A percentile compares a stretch with the other conserved stretches of the same genome.
phyloP scores from a whole-genome alignment of 2,113 vertebrate genomes.

The Alaudala cheleensis region DNA sequence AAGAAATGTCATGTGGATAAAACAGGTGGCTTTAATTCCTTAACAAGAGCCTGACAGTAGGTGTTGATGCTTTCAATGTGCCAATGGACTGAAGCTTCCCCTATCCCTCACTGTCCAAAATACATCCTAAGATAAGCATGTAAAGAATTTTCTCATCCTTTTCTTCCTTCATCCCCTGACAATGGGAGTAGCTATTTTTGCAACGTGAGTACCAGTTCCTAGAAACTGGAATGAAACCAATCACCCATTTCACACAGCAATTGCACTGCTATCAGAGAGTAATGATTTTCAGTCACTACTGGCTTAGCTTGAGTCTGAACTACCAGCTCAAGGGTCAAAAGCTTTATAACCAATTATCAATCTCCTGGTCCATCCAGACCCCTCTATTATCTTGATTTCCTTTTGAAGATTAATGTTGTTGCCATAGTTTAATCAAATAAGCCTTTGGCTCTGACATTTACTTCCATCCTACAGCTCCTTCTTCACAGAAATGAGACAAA shows the following conservation, averaged over 20 bases:
- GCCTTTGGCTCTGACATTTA: conserved; percentile 28
- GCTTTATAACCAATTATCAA: conserved; percentile 56
- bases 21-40: neutral
- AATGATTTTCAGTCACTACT: conserved; percentile 58
- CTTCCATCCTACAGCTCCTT: neutral
- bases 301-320: conserved; percentile 32
- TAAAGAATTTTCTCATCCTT: neutral
- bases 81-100: neutral
- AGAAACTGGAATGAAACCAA: conserved; percentile 30
- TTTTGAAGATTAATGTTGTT: conserved; percentile 45
- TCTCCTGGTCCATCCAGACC: conserved; percentile 27
- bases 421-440: conserved; percentile 56
- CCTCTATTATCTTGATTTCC: conserved; percentile 49
- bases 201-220: neutral
- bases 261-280: neutral
- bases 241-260: conserved; percentile 15
- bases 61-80: neutral
- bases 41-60: neutral
- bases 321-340: conserved; percentile 31
- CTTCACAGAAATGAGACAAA: neutral
- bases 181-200: neutral
- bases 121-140: neutral
- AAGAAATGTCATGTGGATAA: neutral
- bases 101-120: neutral
- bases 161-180: neutral